Conservation (phyloP, 2,888 invertebrate species). For the Scaptomyza flava region DNA sequence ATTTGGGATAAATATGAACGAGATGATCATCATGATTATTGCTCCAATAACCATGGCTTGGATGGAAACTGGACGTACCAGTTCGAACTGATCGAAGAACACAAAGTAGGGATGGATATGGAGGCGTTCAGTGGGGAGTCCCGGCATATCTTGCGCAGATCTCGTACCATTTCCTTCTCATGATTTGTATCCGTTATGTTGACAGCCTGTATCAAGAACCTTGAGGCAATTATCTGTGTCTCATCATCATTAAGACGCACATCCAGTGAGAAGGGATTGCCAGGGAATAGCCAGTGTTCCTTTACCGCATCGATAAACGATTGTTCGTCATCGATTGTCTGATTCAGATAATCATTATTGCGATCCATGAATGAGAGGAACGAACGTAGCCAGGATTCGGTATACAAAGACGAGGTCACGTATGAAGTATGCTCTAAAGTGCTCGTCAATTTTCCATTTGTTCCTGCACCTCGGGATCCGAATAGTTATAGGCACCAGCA, state of each 20-base stretch:
- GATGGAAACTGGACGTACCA: constrained; percentile 93
- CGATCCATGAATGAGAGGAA: constrained; percentile 91
- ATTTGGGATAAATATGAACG: constrained; percentile 96
- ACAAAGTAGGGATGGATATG: constrained; percentile 97
- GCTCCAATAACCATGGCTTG: constrained; percentile 96
- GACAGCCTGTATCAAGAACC: constrained; percentile 94
- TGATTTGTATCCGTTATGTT: constrained; percentile 95
- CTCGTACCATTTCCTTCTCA: constrained; percentile 95
- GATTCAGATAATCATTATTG: constrained; percentile 90
- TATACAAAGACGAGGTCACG: constrained; percentile 91
- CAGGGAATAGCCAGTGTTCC: constrained; percentile 91
- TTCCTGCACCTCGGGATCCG: constrained; percentile 90
- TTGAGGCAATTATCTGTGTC: constrained; percentile 91
- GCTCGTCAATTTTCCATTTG: constrained; percentile 91
- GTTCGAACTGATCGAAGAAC: constrained; percentile 96
- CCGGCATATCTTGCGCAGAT: constrained; percentile 90
- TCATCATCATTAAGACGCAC: constrained; percentile 92
- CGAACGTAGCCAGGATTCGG: constrained; percentile 94
- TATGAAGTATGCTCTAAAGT: constrained; percentile 92
- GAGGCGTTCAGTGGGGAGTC: constrained; percentile 93
- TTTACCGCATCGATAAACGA: constrained; percentile 91
- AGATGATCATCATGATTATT: constrained; percentile 96
- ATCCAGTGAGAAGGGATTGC: constrained; percentile 92
- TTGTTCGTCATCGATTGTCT: constrained; percentile 90
- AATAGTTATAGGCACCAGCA: constrained; percentile 92